Percentiles rank a stretch among this genome's conserved stretches.
These are phyloP conservation scores for Bombyx mandarina DNA, from an alignment of 1,140 invertebrate genomes.

Conservation along the genomic window DNA sequence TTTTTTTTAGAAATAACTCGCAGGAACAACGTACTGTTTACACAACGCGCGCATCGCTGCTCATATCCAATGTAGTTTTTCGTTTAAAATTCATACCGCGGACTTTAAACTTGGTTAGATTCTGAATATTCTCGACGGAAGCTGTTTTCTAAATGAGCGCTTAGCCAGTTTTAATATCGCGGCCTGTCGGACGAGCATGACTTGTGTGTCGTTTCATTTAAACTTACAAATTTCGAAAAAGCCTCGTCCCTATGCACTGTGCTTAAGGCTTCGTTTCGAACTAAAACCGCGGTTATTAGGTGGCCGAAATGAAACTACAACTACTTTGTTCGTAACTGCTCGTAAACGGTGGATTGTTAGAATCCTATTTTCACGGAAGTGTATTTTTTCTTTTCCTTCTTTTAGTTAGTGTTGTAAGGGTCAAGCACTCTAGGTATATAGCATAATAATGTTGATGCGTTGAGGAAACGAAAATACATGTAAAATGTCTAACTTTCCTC, in stretches of 20 bases:
- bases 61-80: conserved; percentile 43
- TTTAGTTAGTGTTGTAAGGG: too few relatives aligned
- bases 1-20: conserved; percentile 34
- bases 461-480: too few relatives aligned
- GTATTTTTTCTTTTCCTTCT: too few relatives aligned
- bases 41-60: conserved; percentile 35
- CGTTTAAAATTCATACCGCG: conserved; percentile 52
- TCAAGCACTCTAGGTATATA: too few relatives aligned
- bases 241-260: background rate
- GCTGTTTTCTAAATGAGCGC: conserved; percentile 40
- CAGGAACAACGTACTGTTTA: conserved; percentile 32
- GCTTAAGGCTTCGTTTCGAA: background rate
- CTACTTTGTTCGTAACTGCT: too few relatives aligned
- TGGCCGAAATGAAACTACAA: background rate
- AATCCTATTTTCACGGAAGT: too few relatives aligned
- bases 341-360: too few relatives aligned
- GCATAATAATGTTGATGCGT: too few relatives aligned
- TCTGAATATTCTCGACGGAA: conserved; percentile 32
- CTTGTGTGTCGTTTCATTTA: conserved; percentile 9
- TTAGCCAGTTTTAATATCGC: conserved; percentile 32
- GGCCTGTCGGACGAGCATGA: conserved; percentile 8
- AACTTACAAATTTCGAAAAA: conserved; percentile 3
- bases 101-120: conserved; percentile 48
- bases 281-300: background rate
- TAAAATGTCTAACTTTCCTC: too few relatives aligned